Base-by-base conservation (phyloP, 2,797 vertebrate genomes). In the Halcyon badia region DNA sequence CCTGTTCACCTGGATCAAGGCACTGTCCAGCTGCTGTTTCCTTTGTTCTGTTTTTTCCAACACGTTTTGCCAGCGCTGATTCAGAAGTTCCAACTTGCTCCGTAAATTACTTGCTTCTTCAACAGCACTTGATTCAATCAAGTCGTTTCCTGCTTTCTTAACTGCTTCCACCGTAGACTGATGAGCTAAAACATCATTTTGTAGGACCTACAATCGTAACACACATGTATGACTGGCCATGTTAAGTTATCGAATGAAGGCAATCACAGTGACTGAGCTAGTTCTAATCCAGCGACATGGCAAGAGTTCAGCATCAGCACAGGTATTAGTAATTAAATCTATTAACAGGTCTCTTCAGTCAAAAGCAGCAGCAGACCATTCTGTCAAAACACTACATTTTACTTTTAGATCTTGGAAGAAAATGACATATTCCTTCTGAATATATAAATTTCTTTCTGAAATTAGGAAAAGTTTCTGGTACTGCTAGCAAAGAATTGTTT, bases 181-280 rank as follows among this genome's bases (percentile, higher is more conserved):
- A 89, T 99, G 99, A 90, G 99, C 99, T 87, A 99, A 97, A 70
- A 99, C 99, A 48, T 99, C 99, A 76, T 99, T 99, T 96, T 99
- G 99, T 33, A 99, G 99, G 62, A 99, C 99, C 99, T 99, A 95
- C 42, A 94, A 94, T 91, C 75, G 70, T 70, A 96, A 95, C 35
- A 91, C 62, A 83, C 4, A 73, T 11, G 7, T 21, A 41, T 35
- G 46, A 54, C 28, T 41, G 39, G 37, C 14, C 54, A 71, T 6
- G 20, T 35, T 11, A 77, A 49, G 10, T 73, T 51, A 77, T 30
- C 76, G 39, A 78, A 78, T 11, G 26, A 83, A 82, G 30, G 33
- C 52, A 56, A 39, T 17, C 28, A 37, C 7, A 79, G 30, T 14
- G 42, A 87, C 4, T 16, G 28, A 89, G 51, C 21, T 44, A 57